These are phyloP conservation scores for Oreotrochilus melanogaster DNA, from an alignment of 2,113 vertebrate genomes.

Conservation along the genomic window DNA sequence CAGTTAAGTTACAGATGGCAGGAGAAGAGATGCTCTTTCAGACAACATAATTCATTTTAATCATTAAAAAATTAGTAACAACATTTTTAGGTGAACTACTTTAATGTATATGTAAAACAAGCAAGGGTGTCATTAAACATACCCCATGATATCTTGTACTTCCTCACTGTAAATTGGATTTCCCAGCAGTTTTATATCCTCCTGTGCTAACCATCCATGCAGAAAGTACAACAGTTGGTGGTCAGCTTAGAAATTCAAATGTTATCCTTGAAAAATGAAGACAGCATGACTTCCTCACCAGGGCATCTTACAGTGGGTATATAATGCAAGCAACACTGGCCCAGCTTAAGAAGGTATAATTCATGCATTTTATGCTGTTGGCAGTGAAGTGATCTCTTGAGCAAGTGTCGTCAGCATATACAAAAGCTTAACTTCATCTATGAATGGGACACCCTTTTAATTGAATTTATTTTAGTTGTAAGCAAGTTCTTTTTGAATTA, in stretches of 20 bases:
- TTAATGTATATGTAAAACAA: not conserved
- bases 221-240: constrained; percentile 31
- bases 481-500: not conserved
- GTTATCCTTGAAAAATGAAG: not conserved
- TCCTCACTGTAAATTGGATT: not conserved
- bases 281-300: constrained; percentile 7
- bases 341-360: not conserved
- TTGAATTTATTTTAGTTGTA: not conserved
- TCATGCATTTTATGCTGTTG: not conserved
- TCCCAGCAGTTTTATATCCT: not conserved
- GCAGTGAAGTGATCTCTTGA: not conserved
- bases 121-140: not conserved
- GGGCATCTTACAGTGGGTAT: not conserved
- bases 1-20: not conserved
- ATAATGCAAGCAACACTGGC: not conserved
- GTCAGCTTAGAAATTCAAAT: constrained; percentile 50
- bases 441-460: not conserved
- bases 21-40: not conserved
- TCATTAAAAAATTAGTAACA: not conserved
- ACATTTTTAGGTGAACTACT: not conserved
- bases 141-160: not conserved
- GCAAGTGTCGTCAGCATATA: not conserved
- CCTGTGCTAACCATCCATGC: not conserved
- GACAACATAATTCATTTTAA: not conserved
- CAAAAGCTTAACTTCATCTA: not conserved